Base-by-base conservation (phyloP, 2,113 vertebrate genomes). In the Ochotona curzoniae region DNA sequence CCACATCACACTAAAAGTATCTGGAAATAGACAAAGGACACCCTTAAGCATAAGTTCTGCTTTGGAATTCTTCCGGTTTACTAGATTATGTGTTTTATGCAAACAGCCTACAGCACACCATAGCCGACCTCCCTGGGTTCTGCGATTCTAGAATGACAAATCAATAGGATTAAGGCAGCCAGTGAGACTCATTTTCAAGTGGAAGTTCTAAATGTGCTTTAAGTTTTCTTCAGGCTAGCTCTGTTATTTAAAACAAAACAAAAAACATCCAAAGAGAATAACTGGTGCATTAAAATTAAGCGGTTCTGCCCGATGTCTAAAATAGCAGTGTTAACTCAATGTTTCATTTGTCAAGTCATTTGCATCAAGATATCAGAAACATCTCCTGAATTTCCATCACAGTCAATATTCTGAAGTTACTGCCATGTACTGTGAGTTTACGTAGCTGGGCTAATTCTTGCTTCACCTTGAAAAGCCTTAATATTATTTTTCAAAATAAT, bases 221-320 rank as follows among this genome's bases (percentile, higher is more conserved):
- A 71, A 89, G 57, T 60, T 83, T 89, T 84, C 38, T 94, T 89
- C 83, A 83, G 63, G 60, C 95, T 80, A 78, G 71, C 79, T 88
- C 35, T 70, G 35, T 1, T 51, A 69, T 3, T 74, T 21, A n/a
- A 91, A 63, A 44, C 38, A 44, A 44, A 44, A 44, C 38, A 44
- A 44, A 44, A 44, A 64, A 61, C 32, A 97, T 80, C 44, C 90
- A 94, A 67, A 67, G 47, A 86, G 86, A 95, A 94, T 0, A 8
- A 78, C 9, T 83, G 60, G 69, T 93, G 66, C 80, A 92, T 97
- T 70, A 71, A 91, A 97, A 93, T 66, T 95, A 96, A 87, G 38
- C 25, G 82, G 69, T 79, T 69, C 51, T 54, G 2, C 60, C 64
- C 78, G 20, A 20, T 84, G 95, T 95, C 92, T 87, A 94, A 93